Percentiles rank a stretch among this genome's conserved stretches.
Conservation (phyloP, 2,888 invertebrate genomes). For the Fissipunctia ypsillon region DNA sequence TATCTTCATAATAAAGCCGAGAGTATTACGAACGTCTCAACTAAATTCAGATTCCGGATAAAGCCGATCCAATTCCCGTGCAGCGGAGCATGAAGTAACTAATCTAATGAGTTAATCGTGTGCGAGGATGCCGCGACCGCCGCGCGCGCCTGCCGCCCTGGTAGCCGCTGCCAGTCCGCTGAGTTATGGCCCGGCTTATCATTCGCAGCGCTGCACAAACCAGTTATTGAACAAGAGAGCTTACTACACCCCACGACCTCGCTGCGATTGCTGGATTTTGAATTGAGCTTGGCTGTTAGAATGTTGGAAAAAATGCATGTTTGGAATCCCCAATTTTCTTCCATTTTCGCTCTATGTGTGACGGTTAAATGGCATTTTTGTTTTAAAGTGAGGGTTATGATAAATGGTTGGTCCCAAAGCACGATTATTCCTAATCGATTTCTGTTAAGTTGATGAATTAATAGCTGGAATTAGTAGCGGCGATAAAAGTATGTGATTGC, state of each 20-base stretch:
- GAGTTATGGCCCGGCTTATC: conserved; percentile 60
- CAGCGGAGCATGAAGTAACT: conserved; percentile 61
- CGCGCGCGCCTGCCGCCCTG: conserved; percentile 29
- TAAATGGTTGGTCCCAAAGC: not conserved
- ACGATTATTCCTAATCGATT: not conserved
- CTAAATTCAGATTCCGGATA: conserved; percentile 58
- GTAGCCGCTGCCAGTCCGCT: conserved; percentile 34
- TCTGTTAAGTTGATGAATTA: not conserved
- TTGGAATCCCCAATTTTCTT: not conserved
- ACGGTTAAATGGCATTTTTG: not conserved
- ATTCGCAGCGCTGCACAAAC: conserved; percentile 57
- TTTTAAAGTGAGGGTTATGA: not conserved
- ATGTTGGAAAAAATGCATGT: conserved; percentile 6
- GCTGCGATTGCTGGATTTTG: conserved; percentile 24
- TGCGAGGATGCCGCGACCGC: conserved; percentile 50
- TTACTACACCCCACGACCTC: conserved; percentile 33
- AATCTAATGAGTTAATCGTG: conserved; percentile 65
- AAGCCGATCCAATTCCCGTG: conserved; percentile 60
- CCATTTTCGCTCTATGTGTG: not conserved
- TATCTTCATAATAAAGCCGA: conserved; percentile 32
- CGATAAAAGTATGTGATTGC: not conserved
- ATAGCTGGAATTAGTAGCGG: conserved; percentile 1
- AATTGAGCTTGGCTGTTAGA: conserved; percentile 15
- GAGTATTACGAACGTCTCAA: conserved; percentile 51
- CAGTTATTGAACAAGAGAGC: conserved; percentile 58